A percentile compares a stretch with the other conserved stretches of the same genome.
phyloP scores from a whole-genome alignment of 2,888 invertebrate genomes.

The Sturmia bella region DNA sequence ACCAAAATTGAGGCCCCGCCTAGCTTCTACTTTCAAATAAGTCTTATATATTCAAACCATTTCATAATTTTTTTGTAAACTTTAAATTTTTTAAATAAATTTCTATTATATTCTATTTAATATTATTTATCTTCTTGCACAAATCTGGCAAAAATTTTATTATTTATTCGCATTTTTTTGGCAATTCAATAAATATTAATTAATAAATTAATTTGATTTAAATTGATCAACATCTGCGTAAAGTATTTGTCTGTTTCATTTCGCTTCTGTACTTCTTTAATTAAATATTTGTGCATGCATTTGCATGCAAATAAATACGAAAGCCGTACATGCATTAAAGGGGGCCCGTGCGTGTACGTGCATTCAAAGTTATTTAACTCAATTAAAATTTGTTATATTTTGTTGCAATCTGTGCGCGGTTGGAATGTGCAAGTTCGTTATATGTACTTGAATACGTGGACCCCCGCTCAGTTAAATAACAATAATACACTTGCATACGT shows the following conservation, averaged over 20 bases:
- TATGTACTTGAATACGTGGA: slow-evolving; percentile 34
- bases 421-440: background rate
- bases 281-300: slow-evolving; percentile 23
- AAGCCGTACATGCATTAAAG: background rate
- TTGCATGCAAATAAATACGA: background rate
- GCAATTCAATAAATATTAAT: slow-evolving; percentile 30
- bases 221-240: slow-evolving; percentile 43
- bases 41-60: too few species aligned
- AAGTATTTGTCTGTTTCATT: slow-evolving; percentile 4
- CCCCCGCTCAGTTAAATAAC: background rate
- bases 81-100: too few species aligned
- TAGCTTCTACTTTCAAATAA: too few species aligned
- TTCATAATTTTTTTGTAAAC: too few species aligned
- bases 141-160: too few species aligned
- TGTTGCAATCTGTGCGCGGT: slow-evolving; percentile 41
- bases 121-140: too few species aligned
- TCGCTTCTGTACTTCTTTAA: background rate
- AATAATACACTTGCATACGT: slow-evolving; percentile 32
- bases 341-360: slow-evolving; percentile 39
- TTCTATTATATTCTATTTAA: too few species aligned
- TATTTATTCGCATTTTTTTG: slow-evolving; percentile 5
- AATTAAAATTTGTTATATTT: slow-evolving; percentile 57
- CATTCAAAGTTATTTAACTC: slow-evolving; percentile 57
- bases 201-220: slow-evolving; percentile 50
- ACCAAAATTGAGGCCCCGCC: too few species aligned